These are phyloP conservation scores for Drosophila kohkoa DNA, from an alignment of 1,140 invertebrate species.

Conservation along the genomic window DNA sequence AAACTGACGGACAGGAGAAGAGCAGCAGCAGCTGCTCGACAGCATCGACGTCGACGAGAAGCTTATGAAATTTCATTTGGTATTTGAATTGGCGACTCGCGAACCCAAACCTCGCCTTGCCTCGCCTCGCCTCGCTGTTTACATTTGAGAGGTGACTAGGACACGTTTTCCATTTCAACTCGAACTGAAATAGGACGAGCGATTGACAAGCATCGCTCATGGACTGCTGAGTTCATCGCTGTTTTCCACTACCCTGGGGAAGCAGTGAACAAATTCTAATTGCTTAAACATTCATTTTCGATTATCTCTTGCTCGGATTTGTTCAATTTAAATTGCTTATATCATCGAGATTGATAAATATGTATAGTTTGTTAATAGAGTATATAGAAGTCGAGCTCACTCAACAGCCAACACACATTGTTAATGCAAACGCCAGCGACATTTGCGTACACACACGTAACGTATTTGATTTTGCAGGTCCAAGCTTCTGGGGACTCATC, in stretches of 20 bases:
- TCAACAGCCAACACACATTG: neutral
- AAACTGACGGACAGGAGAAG: constrained; percentile 51
- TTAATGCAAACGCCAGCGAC: neutral
- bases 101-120: neutral
- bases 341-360: too few relatives aligned
- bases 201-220: constrained; percentile 59
- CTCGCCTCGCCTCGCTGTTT: constrained; percentile 44
- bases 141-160: constrained; percentile 55
- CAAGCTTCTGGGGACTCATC: constrained; percentile 98
- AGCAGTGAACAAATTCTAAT: too few relatives aligned
- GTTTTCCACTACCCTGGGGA: constrained; percentile 7
- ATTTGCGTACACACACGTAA: neutral
- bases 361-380: neutral
- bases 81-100: constrained; percentile 62
- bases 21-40: neutral
- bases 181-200: neutral
- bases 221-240: neutral
- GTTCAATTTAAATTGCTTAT: too few relatives aligned
- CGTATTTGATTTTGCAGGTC: constrained; percentile 88
- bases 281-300: too few relatives aligned
- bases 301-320: too few relatives aligned
- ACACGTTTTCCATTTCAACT: constrained; percentile 66
- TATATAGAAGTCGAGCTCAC: constrained; percentile 3
- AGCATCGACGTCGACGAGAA: neutral
- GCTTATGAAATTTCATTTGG: constrained; percentile 78